Percentiles rank a stretch among this genome's conserved stretches.
Evolutionary conservation across 2,888 invertebrate genomes (phyloP).

Genomic region (Agriopis aurantiaria): DNA sequence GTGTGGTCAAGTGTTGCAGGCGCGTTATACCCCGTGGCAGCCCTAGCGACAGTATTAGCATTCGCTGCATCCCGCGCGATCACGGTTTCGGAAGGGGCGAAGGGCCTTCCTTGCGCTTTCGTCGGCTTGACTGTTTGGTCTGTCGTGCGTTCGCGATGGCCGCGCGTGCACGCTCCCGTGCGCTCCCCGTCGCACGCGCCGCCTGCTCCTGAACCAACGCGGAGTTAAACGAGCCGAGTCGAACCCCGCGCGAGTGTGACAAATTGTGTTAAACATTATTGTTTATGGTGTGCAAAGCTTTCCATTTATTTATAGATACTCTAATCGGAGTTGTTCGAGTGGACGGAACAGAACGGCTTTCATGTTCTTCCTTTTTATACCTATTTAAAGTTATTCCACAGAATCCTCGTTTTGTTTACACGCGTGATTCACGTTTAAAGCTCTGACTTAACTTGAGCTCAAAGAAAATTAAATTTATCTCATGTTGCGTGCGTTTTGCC

Average conservation of each 20-base stretch:
- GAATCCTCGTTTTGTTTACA: conserved; percentile 73
- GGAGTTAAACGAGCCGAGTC: conserved; percentile 43
- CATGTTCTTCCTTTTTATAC: conserved; percentile 76
- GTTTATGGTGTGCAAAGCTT: conserved; percentile 75
- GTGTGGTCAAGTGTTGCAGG: conserved; percentile 35
- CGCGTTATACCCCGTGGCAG: conserved; percentile 47
- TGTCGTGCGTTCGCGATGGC: conserved; percentile 79
- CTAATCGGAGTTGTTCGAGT: conserved; percentile 70
- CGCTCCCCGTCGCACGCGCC: conserved; percentile 64
- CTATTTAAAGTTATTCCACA: conserved; percentile 71
- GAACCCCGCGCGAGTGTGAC: conserved; percentile 63
- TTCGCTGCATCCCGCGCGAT: conserved; percentile 82
- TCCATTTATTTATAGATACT: conserved; percentile 69
- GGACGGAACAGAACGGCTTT: conserved; percentile 63
- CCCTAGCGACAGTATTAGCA: conserved; percentile 70
- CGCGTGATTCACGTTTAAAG: conserved; percentile 72
- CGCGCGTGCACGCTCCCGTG: conserved; percentile 76
- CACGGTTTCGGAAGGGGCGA: conserved; percentile 83
- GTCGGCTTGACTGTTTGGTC: conserved; percentile 69
- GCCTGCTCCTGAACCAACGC: conserved; percentile 39
- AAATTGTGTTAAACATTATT: conserved; percentile 73
- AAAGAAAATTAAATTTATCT: conserved; percentile 56
- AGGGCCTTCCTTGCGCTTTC: conserved; percentile 79
- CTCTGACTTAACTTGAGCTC: conserved; percentile 65
- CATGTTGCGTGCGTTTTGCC: conserved; percentile 44